Evolutionary conservation across 2,888 invertebrate species (phyloP).

Genomic region (Nemurella pictetii): DNA sequence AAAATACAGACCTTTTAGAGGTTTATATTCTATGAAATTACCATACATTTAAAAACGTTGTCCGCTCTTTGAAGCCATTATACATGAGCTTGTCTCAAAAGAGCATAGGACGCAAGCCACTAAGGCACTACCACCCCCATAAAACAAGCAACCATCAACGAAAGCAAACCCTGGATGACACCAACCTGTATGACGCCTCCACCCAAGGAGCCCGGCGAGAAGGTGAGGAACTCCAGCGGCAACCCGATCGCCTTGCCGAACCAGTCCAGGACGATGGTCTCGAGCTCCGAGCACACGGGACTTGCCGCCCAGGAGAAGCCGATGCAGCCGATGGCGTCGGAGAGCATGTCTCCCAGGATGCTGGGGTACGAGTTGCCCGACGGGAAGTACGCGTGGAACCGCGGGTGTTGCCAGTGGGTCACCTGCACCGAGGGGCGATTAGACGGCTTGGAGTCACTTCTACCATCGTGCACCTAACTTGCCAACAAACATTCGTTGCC

Average conservation of each 20-base stretch:
- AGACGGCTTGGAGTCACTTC: too few relatives aligned
- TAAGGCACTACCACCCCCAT: not conserved
- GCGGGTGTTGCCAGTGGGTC: constrained; percentile 67
- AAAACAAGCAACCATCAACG: too few relatives aligned
- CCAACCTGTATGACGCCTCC: constrained; percentile 77
- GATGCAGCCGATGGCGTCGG: constrained; percentile 63
- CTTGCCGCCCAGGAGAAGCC: constrained; percentile 77
- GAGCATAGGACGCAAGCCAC: too few relatives aligned
- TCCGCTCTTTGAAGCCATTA: too few relatives aligned
- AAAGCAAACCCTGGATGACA: too few relatives aligned
- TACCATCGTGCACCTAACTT: too few relatives aligned
- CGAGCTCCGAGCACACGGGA: constrained; percentile 84
- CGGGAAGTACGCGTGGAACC: constrained; percentile 69
- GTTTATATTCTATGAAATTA: too few relatives aligned
- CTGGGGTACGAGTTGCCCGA: constrained; percentile 67
- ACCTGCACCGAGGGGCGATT: constrained; percentile 50
- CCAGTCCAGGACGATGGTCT: constrained; percentile 83
- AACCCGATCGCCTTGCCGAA: constrained; percentile 74
- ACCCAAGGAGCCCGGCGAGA: constrained; percentile 61
- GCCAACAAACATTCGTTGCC: too few relatives aligned
- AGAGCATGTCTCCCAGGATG: constrained; percentile 64
- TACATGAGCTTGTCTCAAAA: too few relatives aligned
- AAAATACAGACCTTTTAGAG: too few relatives aligned
- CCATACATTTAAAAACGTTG: too few relatives aligned
- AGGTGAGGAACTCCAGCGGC: constrained; percentile 67